These are phyloP conservation scores for Poeciliopsis presidionis DNA, from an alignment of 2,797 vertebrate genomes.

Conservation along the genomic window DNA sequence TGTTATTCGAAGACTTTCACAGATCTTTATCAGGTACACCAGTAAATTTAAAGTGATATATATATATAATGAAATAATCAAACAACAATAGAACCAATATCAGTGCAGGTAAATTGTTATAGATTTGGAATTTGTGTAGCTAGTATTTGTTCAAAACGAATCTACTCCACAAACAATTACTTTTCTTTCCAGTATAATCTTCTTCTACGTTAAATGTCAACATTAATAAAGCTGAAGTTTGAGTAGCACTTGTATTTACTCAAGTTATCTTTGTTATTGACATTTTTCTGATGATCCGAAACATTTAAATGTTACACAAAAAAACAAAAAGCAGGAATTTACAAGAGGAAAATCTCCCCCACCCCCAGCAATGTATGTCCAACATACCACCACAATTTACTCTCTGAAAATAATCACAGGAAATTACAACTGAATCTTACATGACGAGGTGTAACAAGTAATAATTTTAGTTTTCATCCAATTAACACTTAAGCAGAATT, in stretches of 20 bases:
- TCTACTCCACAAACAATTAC: neutral
- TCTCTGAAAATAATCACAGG: neutral
- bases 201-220: neutral
- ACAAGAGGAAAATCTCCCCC: neutral
- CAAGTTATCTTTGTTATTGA: neutral
- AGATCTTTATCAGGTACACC: neutral
- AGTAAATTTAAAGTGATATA: neutral
- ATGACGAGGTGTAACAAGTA: neutral
- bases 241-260: neutral
- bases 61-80: neutral
- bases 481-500: conserved; percentile 14
- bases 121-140: neutral
- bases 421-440: neutral
- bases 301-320: neutral
- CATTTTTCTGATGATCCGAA: neutral
- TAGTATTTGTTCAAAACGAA: neutral
- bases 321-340: neutral
- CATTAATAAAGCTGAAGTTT: neutral
- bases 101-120: neutral
- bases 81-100: neutral
- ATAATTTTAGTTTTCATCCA: neutral
- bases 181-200: neutral
- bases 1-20: neutral
- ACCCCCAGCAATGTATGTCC: neutral
- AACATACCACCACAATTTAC: neutral